Conservation (phyloP, 2,888 invertebrate species). For the Sinodicranocentrus sp. region DNA sequence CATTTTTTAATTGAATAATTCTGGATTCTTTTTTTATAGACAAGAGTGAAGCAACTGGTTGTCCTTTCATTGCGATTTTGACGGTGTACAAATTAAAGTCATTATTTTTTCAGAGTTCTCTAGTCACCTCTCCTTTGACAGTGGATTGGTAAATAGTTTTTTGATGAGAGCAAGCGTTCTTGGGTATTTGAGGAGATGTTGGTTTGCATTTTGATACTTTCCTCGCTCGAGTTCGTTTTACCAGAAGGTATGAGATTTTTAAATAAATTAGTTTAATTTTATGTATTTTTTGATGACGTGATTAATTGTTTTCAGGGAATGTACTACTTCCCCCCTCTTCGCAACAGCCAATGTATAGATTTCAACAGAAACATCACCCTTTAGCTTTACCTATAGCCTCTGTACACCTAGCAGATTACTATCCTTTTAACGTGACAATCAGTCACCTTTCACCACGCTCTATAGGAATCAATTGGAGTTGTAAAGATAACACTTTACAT, state of each 20-base stretch:
- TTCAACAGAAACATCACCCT: background rate
- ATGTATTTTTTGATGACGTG: too few species aligned
- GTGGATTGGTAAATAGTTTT: constrained; percentile 1
- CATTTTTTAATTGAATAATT: too few species aligned
- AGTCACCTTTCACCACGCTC: constrained; percentile 92
- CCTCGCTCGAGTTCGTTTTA: constrained; percentile 50
- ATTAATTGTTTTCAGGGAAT: constrained; percentile 5
- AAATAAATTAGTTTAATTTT: background rate
- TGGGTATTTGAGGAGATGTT: constrained; percentile 37
- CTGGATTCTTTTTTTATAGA: too few species aligned
- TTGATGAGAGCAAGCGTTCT: constrained; percentile 18
- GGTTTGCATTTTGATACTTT: constrained; percentile 50
- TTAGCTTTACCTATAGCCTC: background rate
- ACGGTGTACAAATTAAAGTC: too few species aligned
- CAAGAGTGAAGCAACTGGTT: too few species aligned
- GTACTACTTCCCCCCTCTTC: background rate
- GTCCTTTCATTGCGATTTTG: too few species aligned
- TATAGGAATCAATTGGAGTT: constrained; percentile 92
- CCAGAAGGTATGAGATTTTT: constrained; percentile 48
- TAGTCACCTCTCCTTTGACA: too few species aligned
- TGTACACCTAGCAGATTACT: constrained; percentile 41
- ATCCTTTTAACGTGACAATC: constrained; percentile 90
- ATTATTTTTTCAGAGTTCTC: too few species aligned
- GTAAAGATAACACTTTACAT: constrained; percentile 85
- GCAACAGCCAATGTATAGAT: background rate